Base-by-base conservation (phyloP, 1,140 invertebrate genomes). In the Nasonia longicornis region DNA sequence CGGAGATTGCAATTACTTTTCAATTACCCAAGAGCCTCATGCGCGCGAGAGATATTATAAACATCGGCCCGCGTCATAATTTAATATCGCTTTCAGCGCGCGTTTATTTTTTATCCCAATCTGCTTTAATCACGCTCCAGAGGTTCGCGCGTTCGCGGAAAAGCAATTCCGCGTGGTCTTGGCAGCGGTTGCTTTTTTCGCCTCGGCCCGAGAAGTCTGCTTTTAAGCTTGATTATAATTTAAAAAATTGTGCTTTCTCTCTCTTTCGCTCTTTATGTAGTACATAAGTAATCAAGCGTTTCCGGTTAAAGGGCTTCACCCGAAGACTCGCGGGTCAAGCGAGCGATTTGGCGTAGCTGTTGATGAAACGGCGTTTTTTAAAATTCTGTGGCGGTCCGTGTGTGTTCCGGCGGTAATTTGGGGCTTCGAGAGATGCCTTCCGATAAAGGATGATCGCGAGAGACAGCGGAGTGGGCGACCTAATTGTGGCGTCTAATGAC, bases 401-500 rank as follows among this genome's bases (percentile, higher is more conserved):
- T 58, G 52, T 42, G 38, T 8, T 42, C 16, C 4, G n/a, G 3
- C 20, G 14, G 29, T 29, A 67, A 67, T 67, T 67, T 67, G 11
- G 64, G 26, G 8, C 29, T 26, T 29, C 31, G 35, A n/a, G 66
- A 42, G 38, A 42, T 42, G 38, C 38, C 38, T 42, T 7, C 8
- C 6, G 38, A 31, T 67, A 31, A 71, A 71, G 69, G 69, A 71
- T 42, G 69, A 67, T 67, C 66, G 29, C 72, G 8, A 63, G 22
- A 52, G 31, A 7, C 22, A 31, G 38, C 8, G 42, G 72, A 29
- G 11, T 14, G 14, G 73, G 26, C 22, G 22, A n/a, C 52, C 35
- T 81, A 81, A 77, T 81, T 76, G 16, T 52, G 48, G 10, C 45
- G 35, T 45, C 67, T 81, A 81, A 81, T 75, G 66, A 48, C 45